phyloP scores from a whole-genome alignment of 2,888 invertebrate species.

The Phengaris alcon region DNA sequence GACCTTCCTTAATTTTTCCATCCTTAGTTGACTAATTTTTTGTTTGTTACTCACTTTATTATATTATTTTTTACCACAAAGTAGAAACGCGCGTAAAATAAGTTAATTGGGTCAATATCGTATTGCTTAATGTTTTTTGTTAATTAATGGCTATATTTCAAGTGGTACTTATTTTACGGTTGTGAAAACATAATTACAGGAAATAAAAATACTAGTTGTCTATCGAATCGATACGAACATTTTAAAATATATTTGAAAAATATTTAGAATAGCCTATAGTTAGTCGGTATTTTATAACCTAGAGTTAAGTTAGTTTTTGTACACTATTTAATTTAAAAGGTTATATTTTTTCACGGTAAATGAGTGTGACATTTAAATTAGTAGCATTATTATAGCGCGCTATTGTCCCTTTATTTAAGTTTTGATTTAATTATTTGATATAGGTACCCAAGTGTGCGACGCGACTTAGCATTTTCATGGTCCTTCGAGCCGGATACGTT shows the following conservation, averaged over 20 bases:
- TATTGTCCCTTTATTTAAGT: too few species aligned
- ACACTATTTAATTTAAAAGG: too few species aligned
- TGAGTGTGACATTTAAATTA: too few species aligned
- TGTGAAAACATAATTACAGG: not conserved
- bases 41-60: not conserved
- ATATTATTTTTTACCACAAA: not conserved
- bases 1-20: not conserved
- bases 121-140: constrained; percentile 13
- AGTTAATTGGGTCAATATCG: constrained; percentile 5
- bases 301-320: too few species aligned
- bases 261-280: too few species aligned
- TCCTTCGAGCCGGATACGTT: not conserved
- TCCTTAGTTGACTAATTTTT: not conserved
- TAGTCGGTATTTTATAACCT: too few species aligned
- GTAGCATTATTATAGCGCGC: too few species aligned
- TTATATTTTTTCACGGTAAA: too few species aligned
- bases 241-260: too few species aligned
- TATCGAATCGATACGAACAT: too few species aligned
- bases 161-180: not conserved
- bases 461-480: not conserved
- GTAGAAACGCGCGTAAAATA: not conserved
- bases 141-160: not conserved
- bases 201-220: too few species aligned
- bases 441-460: not conserved
- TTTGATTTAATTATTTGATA: too few species aligned